Percentiles rank a stretch among this genome's conserved stretches.
phyloP scores from a whole-genome alignment of 2,113 vertebrate species.

The Piprites chloris region DNA sequence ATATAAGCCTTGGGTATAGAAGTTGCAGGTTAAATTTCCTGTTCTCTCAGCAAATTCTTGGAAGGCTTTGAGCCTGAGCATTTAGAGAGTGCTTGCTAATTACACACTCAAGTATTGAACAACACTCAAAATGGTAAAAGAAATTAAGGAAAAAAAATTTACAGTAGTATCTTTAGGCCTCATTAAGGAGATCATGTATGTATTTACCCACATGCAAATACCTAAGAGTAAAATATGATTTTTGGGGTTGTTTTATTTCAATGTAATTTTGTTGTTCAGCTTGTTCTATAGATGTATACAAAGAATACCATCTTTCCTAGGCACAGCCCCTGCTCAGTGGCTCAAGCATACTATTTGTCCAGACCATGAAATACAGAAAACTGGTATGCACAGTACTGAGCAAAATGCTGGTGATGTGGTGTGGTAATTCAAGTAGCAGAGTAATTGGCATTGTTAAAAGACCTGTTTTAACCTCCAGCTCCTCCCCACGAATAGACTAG shows the following conservation, averaged over 20 bases:
- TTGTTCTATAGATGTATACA: not conserved
- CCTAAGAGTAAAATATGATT: not conserved
- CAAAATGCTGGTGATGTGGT: not conserved
- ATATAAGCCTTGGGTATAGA: not conserved
- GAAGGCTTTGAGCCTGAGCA: not conserved
- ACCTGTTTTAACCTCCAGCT: not conserved
- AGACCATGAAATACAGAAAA: not conserved
- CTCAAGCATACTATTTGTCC: not conserved
- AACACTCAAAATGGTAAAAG: not conserved
- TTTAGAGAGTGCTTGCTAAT: not conserved
- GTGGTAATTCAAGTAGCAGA: not conserved
- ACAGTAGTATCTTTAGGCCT: not conserved
- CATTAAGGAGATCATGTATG: rapidly evolving
- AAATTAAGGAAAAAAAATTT: not conserved
- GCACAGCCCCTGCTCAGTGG: not conserved
- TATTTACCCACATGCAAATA: not conserved
- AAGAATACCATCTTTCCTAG: not conserved
- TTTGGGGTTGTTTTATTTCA: not conserved
- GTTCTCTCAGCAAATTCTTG: not conserved
- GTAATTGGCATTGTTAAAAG: not conserved
- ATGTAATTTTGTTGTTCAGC: not conserved
- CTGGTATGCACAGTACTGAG: not conserved
- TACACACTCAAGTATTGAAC: not conserved
- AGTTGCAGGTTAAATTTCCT: not conserved
- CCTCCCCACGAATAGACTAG: not conserved